Percentiles rank a stretch among this genome's conserved stretches.
Conservation (phyloP, 2,797 vertebrate genomes). For the Lepus townsendii region DNA sequence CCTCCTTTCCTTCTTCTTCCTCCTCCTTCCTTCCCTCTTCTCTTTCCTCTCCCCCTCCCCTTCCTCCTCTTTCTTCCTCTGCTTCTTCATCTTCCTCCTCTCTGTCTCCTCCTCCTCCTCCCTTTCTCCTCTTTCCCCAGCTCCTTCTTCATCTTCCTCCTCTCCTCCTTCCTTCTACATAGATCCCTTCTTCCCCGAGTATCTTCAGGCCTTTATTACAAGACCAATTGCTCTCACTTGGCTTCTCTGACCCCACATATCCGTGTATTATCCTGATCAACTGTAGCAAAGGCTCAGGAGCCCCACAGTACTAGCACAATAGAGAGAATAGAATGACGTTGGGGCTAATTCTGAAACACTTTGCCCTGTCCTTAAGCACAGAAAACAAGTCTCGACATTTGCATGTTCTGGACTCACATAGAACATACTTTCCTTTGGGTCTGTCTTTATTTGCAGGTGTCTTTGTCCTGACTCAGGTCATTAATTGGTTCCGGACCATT, state of each 20-base stretch:
- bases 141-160: fast-evolving
- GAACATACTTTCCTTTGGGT: background rate
- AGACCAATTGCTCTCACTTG: background rate
- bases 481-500: conserved; percentile 97
- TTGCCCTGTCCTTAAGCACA: background rate
- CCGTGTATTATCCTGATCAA: background rate
- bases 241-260: background rate
- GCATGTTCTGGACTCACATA: conserved; percentile 14
- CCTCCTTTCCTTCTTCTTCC: background rate
- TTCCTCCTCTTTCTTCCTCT: background rate
- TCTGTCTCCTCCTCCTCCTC: no score
- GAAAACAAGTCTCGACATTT: background rate
- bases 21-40: background rate
- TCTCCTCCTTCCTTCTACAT: background rate
- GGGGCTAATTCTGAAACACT: background rate
- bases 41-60: background rate
- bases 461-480: conserved; percentile 96
- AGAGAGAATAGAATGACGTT: fast-evolving
- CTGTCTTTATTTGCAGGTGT: conserved; percentile 90
- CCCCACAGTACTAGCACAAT: fast-evolving
- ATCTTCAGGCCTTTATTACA: background rate
- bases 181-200: background rate
- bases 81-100: no score
- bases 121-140: fast-evolving
- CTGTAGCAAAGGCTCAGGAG: background rate